phyloP scores from a whole-genome alignment of 2,888 invertebrate species.

The Synergus umbraculus region DNA sequence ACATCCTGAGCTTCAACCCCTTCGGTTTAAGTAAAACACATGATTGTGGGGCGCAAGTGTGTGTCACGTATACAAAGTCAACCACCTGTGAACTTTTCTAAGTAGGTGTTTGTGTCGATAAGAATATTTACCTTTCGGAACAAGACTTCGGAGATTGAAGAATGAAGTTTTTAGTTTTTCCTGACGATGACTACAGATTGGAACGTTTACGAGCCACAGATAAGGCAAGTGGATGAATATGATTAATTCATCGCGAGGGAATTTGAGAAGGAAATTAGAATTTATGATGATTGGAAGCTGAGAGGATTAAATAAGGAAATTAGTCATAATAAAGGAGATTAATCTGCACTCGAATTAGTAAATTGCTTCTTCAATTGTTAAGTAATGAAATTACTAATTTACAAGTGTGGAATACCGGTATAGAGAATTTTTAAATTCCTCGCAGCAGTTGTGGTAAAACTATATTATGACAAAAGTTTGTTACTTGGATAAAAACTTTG shows the following conservation, averaged over 20 bases:
- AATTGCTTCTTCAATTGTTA: too few species aligned
- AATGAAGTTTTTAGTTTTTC: not conserved
- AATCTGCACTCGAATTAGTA: not conserved
- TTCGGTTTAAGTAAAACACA: not conserved
- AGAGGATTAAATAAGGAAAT: not conserved
- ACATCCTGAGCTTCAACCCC: not conserved
- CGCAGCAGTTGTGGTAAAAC: too few species aligned
- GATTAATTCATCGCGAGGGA: slow-evolving; percentile 3
- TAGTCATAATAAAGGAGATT: not conserved
- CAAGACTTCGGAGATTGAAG: not conserved
- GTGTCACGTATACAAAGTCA: slow-evolving; percentile 52
- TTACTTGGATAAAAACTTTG: too few species aligned
- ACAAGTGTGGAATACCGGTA: too few species aligned
- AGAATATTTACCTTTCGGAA: not conserved
- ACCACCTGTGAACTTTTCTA: slow-evolving; percentile 58
- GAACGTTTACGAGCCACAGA: not conserved
- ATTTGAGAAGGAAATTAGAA: not conserved
- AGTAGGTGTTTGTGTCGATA: slow-evolving; percentile 5
- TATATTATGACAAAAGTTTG: too few species aligned
- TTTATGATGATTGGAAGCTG: not conserved
- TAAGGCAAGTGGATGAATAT: slow-evolving; percentile 4
- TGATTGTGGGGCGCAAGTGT: not conserved
- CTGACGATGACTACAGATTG: slow-evolving; percentile 8
- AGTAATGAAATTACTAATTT: too few species aligned
- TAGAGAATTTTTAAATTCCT: too few species aligned